phyloP scores from a whole-genome alignment of 2,113 vertebrate genomes.

The Sylvilagus bachmani region DNA sequence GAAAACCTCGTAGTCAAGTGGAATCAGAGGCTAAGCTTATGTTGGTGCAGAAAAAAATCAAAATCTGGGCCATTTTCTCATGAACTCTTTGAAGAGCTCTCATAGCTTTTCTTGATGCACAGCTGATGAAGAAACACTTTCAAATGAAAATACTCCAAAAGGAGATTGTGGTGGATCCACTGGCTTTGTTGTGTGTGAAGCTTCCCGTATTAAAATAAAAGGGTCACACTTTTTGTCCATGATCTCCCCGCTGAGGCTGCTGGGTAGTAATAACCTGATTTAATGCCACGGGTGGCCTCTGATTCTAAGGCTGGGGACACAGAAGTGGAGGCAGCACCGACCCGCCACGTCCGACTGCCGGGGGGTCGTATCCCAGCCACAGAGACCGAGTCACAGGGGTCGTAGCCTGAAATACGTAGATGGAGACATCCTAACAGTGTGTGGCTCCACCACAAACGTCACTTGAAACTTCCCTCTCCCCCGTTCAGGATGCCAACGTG shows the following conservation, averaged over 20 bases:
- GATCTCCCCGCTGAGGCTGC: background rate
- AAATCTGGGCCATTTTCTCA: too few relatives aligned
- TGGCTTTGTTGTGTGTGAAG: background rate
- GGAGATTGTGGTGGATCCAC: background rate
- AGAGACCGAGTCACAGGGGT: background rate
- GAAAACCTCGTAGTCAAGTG: too few relatives aligned
- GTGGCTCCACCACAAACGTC: slow-evolving; percentile 60
- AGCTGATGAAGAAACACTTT: slow-evolving; percentile 26
- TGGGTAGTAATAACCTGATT: background rate
- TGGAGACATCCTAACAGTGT: background rate
- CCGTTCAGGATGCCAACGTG: slow-evolving; percentile 71
- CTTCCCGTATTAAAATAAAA: background rate
- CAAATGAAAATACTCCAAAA: background rate
- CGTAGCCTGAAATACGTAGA: background rate
- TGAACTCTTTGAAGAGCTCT: too few relatives aligned
- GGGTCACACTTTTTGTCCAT: background rate
- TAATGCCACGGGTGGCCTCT: background rate
- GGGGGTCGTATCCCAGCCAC: background rate
- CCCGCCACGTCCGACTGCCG: background rate
- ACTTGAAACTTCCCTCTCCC: slow-evolving; percentile 58
- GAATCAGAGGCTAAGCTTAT: too few relatives aligned
- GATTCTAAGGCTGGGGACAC: background rate
- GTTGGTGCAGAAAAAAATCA: too few relatives aligned
- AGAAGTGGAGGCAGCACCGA: background rate
- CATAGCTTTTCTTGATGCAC: slow-evolving; percentile 5